Conservation (phyloP, 2,113 vertebrate genomes). For the Psilopsiagon aurifrons region DNA sequence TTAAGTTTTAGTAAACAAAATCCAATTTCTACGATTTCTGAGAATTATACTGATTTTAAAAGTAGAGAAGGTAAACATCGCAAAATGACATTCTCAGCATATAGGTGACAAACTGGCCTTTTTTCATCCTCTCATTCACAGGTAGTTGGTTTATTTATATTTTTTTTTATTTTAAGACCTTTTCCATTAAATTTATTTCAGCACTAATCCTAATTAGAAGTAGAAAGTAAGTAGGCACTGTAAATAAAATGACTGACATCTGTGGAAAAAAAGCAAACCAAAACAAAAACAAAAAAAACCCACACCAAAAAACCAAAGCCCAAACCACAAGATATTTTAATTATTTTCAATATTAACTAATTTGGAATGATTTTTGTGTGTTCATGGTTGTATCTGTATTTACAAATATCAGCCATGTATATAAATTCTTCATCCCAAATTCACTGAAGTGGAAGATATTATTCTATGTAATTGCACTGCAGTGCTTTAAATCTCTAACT, state of each 20-base stretch:
- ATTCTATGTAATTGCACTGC: not conserved
- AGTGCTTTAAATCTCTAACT: not conserved
- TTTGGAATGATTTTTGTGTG: not conserved
- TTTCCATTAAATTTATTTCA: not conserved
- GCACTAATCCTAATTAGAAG: not conserved
- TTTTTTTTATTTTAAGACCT: not conserved
- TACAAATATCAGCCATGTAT: not conserved
- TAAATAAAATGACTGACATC: not conserved
- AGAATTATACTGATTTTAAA: not conserved
- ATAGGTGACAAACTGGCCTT: not conserved
- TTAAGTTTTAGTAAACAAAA: not conserved
- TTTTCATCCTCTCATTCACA: not conserved
- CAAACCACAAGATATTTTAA: not conserved
- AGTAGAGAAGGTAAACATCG: not conserved
- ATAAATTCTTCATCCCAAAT: not conserved
- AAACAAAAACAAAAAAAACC: fast-evolving
- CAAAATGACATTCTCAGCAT: not conserved
- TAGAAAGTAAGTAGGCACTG: not conserved
- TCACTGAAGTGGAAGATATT: not conserved
- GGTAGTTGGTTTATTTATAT: too few species aligned
- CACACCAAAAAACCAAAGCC: not conserved
- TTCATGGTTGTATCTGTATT: not conserved
- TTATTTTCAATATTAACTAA: not conserved
- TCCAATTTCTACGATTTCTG: not conserved
- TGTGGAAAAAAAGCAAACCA: not conserved